These are phyloP conservation scores for Archegozetes longisetosus DNA, from an alignment of 1,140 invertebrate genomes.

Conservation along the genomic window DNA sequence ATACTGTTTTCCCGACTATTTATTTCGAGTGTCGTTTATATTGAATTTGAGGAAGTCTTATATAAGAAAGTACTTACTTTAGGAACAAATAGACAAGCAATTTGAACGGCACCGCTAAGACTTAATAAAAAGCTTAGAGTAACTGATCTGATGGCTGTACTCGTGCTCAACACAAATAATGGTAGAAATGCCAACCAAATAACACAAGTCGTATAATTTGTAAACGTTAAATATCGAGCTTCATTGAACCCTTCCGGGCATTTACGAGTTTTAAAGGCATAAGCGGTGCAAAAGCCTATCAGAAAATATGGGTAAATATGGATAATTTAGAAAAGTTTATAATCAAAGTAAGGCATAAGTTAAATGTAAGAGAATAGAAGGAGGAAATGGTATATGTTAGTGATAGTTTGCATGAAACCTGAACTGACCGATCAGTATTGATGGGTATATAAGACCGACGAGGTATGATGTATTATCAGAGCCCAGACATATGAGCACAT, in stretches of 20 bases:
- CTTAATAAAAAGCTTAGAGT: constrained; percentile 39
- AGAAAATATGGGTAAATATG: constrained; percentile 40
- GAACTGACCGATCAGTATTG: constrained; percentile 35
- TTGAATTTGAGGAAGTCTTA: too few relatives aligned
- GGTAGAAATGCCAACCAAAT: constrained; percentile 60
- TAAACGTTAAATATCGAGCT: constrained; percentile 52
- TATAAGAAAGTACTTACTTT: too few relatives aligned
- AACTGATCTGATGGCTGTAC: constrained; percentile 34
- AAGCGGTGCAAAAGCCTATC: constrained; percentile 43
- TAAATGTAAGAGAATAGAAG: too few relatives aligned
- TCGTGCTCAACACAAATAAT: constrained; percentile 40
- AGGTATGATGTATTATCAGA: constrained; percentile 38
- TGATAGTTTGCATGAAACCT: too few relatives aligned
- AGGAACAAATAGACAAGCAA: constrained; percentile 24
- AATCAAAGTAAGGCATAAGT: too few relatives aligned
- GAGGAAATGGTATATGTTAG: too few relatives aligned
- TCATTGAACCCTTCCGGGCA: constrained; percentile 62
- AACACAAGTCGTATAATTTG: constrained; percentile 57
- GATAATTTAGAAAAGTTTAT: constrained; percentile 36
- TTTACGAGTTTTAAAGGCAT: constrained; percentile 54
- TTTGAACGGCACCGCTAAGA: constrained; percentile 26
- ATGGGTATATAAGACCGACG: constrained; percentile 38
- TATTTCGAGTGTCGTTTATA: too few relatives aligned
- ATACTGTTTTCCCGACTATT: too few relatives aligned
- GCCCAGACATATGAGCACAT: constrained; percentile 31